Conservation (phyloP, 2,888 invertebrate genomes). For the Hirtodrosophila confusa region DNA sequence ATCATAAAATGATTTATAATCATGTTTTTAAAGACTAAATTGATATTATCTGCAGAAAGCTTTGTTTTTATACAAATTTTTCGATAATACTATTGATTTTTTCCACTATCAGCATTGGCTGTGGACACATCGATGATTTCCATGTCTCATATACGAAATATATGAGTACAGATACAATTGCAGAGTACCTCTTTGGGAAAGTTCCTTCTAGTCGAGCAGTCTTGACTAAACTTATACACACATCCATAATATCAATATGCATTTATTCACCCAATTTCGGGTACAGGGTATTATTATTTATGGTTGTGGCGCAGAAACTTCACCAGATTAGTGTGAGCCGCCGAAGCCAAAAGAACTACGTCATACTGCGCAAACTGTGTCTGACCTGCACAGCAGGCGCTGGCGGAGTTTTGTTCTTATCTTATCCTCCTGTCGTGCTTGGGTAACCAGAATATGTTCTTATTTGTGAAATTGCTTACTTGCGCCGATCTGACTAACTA, state of each 20-base stretch:
- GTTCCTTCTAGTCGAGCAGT: too few relatives aligned
- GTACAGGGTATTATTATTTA: conserved; percentile 38
- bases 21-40: too few relatives aligned
- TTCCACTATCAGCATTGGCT: too few relatives aligned
- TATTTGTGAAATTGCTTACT: conserved; percentile 77
- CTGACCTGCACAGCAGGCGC: conserved; percentile 71
- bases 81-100: too few relatives aligned
- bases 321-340: conserved; percentile 52
- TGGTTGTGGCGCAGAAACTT: conserved; percentile 43
- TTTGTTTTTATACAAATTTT: too few relatives aligned
- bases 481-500: conserved; percentile 66
- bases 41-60: too few relatives aligned
- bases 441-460: conserved; percentile 59
- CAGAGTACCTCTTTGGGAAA: too few relatives aligned
- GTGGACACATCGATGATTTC: too few relatives aligned
- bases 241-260: conserved; percentile 4
- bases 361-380: conserved; percentile 57
- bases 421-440: conserved; percentile 58
- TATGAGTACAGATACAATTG: too few relatives aligned
- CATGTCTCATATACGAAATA: too few relatives aligned
- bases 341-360: conserved; percentile 37
- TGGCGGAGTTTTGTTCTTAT: conserved; percentile 67
- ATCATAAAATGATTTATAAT: too few relatives aligned
- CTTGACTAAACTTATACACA: neutral
- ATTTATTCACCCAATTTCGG: conserved; percentile 2